Percentiles rank a stretch among this genome's conserved stretches.
These are phyloP conservation scores for Tethea ocularis DNA, from an alignment of 2,888 invertebrate species.

Conservation along the genomic window DNA sequence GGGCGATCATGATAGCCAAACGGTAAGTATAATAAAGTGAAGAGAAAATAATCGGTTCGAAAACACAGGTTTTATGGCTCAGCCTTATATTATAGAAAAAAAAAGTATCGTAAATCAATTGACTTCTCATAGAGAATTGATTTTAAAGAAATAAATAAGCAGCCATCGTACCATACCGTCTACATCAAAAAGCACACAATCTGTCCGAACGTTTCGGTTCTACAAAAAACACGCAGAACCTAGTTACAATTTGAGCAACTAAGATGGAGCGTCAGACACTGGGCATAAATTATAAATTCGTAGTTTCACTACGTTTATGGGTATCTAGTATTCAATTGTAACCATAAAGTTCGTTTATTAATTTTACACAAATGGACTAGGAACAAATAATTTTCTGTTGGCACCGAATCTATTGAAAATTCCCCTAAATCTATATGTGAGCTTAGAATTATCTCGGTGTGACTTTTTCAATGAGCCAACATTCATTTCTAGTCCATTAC, in stretches of 20 bases:
- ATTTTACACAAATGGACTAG: constrained; percentile 4
- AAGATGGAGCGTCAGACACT: constrained; percentile 42
- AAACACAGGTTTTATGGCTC: neutral
- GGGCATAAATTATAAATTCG: constrained; percentile 30
- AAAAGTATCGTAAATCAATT: constrained; percentile 7
- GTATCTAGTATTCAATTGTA: neutral
- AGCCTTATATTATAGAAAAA: neutral
- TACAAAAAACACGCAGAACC: constrained; percentile 17
- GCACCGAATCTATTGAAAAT: neutral
- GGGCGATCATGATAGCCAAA: neutral
- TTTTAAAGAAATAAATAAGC: constrained; percentile 15
- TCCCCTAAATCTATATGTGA: no score
- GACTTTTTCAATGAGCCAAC: neutral
- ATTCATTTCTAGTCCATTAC: neutral
- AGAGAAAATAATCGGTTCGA: neutral
- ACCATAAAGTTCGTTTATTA: neutral
- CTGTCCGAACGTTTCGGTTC: constrained; percentile 25
- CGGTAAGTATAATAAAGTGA: neutral
- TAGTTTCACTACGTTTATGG: constrained; percentile 41
- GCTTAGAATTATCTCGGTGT: no score
- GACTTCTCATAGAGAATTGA: neutral
- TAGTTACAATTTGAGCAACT: constrained; percentile 40
- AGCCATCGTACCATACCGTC: constrained; percentile 18
- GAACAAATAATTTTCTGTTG: neutral
- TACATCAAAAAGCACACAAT: constrained; percentile 46